These are phyloP conservation scores for Julus scandinavius DNA, from an alignment of 2,888 invertebrate genomes.

Conservation along the genomic window DNA sequence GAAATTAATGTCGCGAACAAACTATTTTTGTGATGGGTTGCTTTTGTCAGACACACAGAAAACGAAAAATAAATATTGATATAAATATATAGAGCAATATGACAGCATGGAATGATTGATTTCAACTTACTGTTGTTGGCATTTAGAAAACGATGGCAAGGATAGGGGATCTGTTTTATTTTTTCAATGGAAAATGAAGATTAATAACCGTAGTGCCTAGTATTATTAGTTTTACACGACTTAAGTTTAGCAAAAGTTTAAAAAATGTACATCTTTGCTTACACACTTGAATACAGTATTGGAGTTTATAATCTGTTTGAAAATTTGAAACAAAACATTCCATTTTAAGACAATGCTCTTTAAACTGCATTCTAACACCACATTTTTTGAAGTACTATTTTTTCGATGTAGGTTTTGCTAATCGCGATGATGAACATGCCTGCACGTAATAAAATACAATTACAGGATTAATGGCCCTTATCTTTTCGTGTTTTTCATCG, in stretches of 20 bases:
- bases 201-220: neutral
- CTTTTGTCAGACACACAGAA: neutral
- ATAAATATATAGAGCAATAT: conserved; percentile 35
- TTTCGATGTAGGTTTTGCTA: neutral
- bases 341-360: neutral
- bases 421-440: neutral
- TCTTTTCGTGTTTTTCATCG: neutral
- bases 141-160: neutral
- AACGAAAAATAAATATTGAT: conserved; percentile 45
- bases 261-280: neutral
- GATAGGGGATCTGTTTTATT: neutral
- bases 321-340: neutral
- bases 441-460: neutral
- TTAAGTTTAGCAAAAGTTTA: neutral
- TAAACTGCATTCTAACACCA: neutral
- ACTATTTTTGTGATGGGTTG: conserved; percentile 4
- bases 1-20: conserved; percentile 26
- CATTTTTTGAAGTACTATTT: neutral
- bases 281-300: too few relatives aligned
- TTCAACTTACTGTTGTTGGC: neutral
- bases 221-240: neutral
- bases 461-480: neutral
- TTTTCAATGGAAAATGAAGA: neutral
- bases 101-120: conserved; percentile 5
- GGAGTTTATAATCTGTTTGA: too few relatives aligned